phyloP scores from a whole-genome alignment of 2,888 invertebrate species.

The Oligia fasciuncula region DNA sequence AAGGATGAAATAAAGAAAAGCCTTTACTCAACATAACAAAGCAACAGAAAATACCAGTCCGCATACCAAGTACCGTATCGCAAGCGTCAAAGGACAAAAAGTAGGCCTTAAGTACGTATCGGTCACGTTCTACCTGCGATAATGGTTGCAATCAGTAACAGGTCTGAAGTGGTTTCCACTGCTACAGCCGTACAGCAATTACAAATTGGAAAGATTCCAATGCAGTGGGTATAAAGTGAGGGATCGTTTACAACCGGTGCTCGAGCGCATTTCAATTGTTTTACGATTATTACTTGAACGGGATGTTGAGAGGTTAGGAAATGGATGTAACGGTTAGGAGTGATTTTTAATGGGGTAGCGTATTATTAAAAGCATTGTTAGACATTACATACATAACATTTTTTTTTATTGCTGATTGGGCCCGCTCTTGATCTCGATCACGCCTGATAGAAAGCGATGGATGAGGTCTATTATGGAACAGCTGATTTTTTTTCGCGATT shows the following conservation, averaged over 20 bases:
- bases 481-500: no score
- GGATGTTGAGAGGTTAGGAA: background rate
- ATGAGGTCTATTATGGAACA: no score
- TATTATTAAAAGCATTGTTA: background rate
- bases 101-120: slow-evolving; percentile 33
- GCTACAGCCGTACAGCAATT: slow-evolving; percentile 48
- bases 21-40: slow-evolving; percentile 7
- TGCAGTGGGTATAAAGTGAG: slow-evolving; percentile 41
- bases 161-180: slow-evolving; percentile 49
- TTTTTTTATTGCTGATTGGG: no score
- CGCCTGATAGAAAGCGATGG: no score
- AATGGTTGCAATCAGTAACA: slow-evolving; percentile 56
- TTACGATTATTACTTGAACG: slow-evolving; percentile 42
- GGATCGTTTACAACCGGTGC: slow-evolving; percentile 45
- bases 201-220: slow-evolving; percentile 63
- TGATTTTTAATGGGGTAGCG: slow-evolving; percentile 11
- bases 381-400: background rate
- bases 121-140: slow-evolving; percentile 57
- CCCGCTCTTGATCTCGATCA: no score
- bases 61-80: slow-evolving; percentile 27
- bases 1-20: background rate
- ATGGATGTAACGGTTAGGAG: background rate
- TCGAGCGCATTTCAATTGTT: slow-evolving; percentile 42
- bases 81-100: slow-evolving; percentile 26
- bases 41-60: slow-evolving; percentile 17